Percentiles rank a stretch among this genome's conserved stretches.
These are phyloP conservation scores for Nyctalus aviator DNA, from an alignment of 2,797 vertebrate species.

Conservation along the genomic window DNA sequence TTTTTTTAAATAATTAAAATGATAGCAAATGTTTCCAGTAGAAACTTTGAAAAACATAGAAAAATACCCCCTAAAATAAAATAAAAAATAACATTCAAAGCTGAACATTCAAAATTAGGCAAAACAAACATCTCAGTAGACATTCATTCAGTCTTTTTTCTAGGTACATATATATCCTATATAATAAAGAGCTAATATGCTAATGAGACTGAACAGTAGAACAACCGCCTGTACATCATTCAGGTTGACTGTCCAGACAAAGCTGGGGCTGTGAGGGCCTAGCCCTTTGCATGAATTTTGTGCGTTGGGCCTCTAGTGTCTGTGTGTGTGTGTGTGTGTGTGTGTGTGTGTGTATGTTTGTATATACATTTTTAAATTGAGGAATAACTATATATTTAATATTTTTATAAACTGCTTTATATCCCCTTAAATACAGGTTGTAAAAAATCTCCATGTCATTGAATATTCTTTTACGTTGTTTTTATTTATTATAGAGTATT, in stretches of 20 bases:
- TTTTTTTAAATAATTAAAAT: conserved; percentile 24
- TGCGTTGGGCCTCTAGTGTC: no score
- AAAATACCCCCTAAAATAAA: not conserved
- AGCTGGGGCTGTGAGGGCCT: no score
- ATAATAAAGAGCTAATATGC: no score
- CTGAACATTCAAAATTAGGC: not conserved
- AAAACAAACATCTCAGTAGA: not conserved
- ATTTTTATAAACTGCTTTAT: not conserved
- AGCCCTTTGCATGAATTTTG: no score
- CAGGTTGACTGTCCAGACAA: accelerated
- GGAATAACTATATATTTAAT: not conserved
- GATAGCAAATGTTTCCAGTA: not conserved
- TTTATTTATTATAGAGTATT: not conserved
- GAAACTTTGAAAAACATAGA: conserved; percentile 20
- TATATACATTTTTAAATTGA: not conserved
- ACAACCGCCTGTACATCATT: no score
- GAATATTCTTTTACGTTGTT: not conserved
- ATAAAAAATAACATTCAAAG: not conserved
- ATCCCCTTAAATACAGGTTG: not conserved
- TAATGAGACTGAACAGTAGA: no score
- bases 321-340: no score
- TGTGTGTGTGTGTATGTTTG: no score
- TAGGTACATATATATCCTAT: not conserved
- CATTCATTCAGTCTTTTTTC: not conserved
- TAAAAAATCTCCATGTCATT: not conserved